Evolutionary conservation across 2,113 vertebrate species (phyloP).

Genomic region (Thryonomys swinderianus): DNA sequence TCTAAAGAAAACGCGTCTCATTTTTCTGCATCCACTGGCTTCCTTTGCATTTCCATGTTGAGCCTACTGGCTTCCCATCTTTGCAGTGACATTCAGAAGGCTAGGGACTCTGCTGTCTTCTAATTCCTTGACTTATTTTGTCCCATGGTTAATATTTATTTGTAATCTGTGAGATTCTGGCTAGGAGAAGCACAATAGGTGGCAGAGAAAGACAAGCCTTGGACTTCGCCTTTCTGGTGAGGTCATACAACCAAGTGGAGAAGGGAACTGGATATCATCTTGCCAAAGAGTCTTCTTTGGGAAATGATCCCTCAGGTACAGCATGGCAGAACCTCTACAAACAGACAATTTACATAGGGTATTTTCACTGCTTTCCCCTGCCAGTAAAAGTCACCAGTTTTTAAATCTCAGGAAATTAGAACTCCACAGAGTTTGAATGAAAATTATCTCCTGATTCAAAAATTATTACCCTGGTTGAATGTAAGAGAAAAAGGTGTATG

Average conservation of each 20-base stretch:
- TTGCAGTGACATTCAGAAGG: conserved; percentile 56
- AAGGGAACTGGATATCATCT: background rate
- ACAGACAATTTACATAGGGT: background rate
- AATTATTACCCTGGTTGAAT: background rate
- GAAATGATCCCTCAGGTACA: conserved; percentile 13
- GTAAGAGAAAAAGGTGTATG: background rate
- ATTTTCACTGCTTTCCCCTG: background rate
- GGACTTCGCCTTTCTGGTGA: conserved; percentile 23
- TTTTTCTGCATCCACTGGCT: background rate
- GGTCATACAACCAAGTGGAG: conserved; percentile 29
- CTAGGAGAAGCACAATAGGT: conserved; percentile 24
- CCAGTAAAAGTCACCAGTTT: background rate
- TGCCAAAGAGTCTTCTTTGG: conserved; percentile 14
- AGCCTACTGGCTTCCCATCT: conserved; percentile 61
- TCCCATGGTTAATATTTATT: background rate
- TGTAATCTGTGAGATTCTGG: conserved; percentile 45
- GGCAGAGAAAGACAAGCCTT: background rate
- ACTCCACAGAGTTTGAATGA: background rate
- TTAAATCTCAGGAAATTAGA: conserved; percentile 41
- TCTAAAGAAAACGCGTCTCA: conserved; percentile 52
- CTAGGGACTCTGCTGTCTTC: conserved; percentile 6
- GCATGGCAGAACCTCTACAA: background rate
- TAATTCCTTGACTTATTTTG: conserved; percentile 56
- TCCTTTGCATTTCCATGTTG: conserved; percentile 42
- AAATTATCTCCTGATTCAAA: conserved; percentile 6